Evolutionary conservation across 2,888 invertebrate species (phyloP), one percentile per base, ranked within the genome.

Genomic region (Lypha dubia): DNA sequence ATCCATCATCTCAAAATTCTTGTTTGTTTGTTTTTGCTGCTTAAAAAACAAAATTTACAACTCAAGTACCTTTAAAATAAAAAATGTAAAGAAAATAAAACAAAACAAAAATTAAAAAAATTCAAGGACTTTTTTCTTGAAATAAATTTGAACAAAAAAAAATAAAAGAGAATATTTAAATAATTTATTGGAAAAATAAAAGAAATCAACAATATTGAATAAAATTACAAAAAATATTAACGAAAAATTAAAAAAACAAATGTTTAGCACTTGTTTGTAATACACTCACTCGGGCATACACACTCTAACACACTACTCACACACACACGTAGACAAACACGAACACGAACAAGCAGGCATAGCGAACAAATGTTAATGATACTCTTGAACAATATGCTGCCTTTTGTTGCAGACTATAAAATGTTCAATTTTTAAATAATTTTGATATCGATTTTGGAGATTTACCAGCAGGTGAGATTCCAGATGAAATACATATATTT

Each of bases 1-100:
- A 46, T 28, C 9, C 62, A 63, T 24, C 15, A n/a, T n/a, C 15
- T n/a, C 15, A 15, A 20, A 20, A 44, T 15, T 6, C 2, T 44
- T 44, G 15, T n/a, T 44, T 35, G 58, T 44, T 65, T 75, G 35
- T 44, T 67, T 32, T 41, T 28, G 20, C n/a, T 46, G 44, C 44
- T 24, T 53, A 35, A n/a, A n/a, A n/a, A n/a, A n/a, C n/a, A n/a
- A n/a, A 32, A 70, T 53, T 77, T 60, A 53, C 17, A 75, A 83
- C 79, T 77, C 82, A 63, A 83, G 83, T 79, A 83, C 79, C 83
- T 79, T 24, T 22, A 53, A 63, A 60, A n/a, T n/a, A n/a, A n/a
- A n/a, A n/a, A n/a, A n/a, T n/a, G n/a, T n/a, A n/a, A 3, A 58
- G 2, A n/a, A 67, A 74, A 58, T 13, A 65, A 58, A 73, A 46